Base-by-base conservation (phyloP, 2,888 invertebrate species). In the Plagodis dolabraria region DNA sequence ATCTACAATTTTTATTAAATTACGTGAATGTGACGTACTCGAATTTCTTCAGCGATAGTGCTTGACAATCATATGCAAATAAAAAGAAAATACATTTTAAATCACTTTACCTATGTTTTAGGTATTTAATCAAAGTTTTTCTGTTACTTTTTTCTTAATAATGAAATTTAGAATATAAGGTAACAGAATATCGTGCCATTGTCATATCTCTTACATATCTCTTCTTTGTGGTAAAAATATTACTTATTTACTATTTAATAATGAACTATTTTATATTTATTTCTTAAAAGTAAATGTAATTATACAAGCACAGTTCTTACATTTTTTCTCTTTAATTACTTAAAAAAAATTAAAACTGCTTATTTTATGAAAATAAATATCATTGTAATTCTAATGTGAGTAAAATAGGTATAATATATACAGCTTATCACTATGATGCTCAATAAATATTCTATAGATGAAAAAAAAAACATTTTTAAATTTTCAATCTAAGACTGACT, bases 401-500 rank as follows among this genome's bases (percentile, higher is more conserved):
- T 40, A 10, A 40, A 40, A 50, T 57, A 62, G 46, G 12, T 57
- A 63, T 56, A 57, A 49, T 49, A 42, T 59, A 64, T 72, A 75
- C 66, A 72, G 79, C 79, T 80, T 82, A 76, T 76, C 73, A 74
- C 70, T 72, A 72, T 67, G 58, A 78, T 80, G 86, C 85, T 86
- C 86, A 86, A 85, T 60, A 53, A 60, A 49, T 76, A 74, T 70
- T 74, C 71, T 68, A 60, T 65, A 66, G 70, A 72, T 61, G 70
- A 70, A 60, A 60, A 67, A 62, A 67, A 71, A 53, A 59, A 64
- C 67, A 62, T 40, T 65, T 74, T 79, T 79, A 62, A 74, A 83
- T 79, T 77, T 85, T 89, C 86, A 77, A 87, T 85, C 85, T 87
- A 91, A 91, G 90, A 91, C 90, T 91, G 90, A 91, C 85, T 90